A percentile compares a stretch with the other conserved stretches of the same genome.
These are phyloP conservation scores for Schizopygopsis malacanthus DNA, from an alignment of 2,797 vertebrate genomes.

Conservation along the genomic window DNA sequence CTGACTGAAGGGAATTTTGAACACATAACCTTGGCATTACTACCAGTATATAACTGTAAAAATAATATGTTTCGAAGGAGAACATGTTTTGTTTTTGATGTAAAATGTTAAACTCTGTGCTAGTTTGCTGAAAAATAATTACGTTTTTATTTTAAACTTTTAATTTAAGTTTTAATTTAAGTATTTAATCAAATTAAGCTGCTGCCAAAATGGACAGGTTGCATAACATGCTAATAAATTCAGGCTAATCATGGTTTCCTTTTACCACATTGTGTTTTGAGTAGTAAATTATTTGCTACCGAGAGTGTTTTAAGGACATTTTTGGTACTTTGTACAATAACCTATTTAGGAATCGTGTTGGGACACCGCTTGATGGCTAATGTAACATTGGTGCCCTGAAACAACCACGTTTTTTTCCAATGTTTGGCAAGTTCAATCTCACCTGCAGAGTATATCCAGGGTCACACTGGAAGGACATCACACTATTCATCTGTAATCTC, in stretches of 20 bases:
- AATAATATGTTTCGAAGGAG: not conserved
- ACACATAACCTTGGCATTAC: not conserved
- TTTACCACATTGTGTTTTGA: not conserved
- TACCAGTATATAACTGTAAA: not conserved
- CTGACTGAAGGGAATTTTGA: not conserved
- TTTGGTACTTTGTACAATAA: not conserved
- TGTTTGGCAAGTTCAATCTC: conserved; percentile 38
- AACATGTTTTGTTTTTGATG: not conserved
- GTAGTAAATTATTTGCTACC: not conserved
- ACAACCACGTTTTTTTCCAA: not conserved
- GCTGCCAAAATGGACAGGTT: not conserved
- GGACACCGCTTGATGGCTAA: not conserved
- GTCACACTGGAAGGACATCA: conserved; percentile 97
- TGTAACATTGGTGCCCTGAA: not conserved
- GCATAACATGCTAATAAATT: not conserved
- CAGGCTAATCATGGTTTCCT: not conserved
- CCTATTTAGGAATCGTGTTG: not conserved
- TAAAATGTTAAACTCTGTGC: not conserved
- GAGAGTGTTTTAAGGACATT: not conserved
- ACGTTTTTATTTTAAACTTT: too few relatives aligned
- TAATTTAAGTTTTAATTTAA: too few relatives aligned
- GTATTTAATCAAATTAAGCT: not conserved
- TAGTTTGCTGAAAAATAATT: too few relatives aligned
- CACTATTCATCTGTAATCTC: conserved; percentile 94
- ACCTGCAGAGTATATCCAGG: conserved; percentile 96